phyloP scores from a whole-genome alignment of 2,888 invertebrate genomes.

The Leptinotarsa peninsularis region DNA sequence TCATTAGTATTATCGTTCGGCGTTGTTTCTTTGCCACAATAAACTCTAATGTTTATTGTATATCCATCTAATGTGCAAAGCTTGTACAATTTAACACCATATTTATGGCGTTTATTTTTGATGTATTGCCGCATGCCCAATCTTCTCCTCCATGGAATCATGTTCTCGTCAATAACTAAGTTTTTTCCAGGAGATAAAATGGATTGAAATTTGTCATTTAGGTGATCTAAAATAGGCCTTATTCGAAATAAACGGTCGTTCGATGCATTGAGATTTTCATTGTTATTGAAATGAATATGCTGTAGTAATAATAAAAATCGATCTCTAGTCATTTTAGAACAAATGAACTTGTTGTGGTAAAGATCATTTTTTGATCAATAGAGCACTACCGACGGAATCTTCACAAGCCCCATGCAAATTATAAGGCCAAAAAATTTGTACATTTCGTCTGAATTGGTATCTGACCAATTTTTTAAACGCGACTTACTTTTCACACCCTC shows the following conservation, averaged over 20 bases:
- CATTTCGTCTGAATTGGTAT: background rate
- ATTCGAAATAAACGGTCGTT: slow-evolving; percentile 24
- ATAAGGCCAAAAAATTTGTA: slow-evolving; percentile 18
- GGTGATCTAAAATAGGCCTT: slow-evolving; percentile 17
- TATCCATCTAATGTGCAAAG: slow-evolving; percentile 37
- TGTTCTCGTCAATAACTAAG: slow-evolving; percentile 34
- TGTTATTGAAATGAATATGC: slow-evolving; percentile 29
- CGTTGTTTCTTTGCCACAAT: slow-evolving; percentile 30
- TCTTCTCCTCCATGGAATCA: slow-evolving; percentile 34
- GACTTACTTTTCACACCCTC: background rate
- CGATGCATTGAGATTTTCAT: slow-evolving; percentile 24
- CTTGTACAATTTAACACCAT: slow-evolving; percentile 34
- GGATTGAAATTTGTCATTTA: slow-evolving; percentile 20
- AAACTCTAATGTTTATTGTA: slow-evolving; percentile 30
- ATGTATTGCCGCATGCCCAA: slow-evolving; percentile 35
- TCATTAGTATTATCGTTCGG: slow-evolving; percentile 19
- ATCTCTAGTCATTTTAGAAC: slow-evolving; percentile 24
- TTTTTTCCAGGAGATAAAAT: slow-evolving; percentile 31
- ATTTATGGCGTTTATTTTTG: slow-evolving; percentile 33
- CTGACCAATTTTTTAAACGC: background rate
- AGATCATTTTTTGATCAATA: slow-evolving; percentile 20
- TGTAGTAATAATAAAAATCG: slow-evolving; percentile 20
- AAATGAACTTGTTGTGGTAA: slow-evolving; percentile 20
- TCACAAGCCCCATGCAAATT: slow-evolving; percentile 22
- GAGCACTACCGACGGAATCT: too few species aligned